These are phyloP conservation scores for Peromyscus maniculatus DNA, from an alignment of 2,113 vertebrate species.

Conservation along the genomic window DNA sequence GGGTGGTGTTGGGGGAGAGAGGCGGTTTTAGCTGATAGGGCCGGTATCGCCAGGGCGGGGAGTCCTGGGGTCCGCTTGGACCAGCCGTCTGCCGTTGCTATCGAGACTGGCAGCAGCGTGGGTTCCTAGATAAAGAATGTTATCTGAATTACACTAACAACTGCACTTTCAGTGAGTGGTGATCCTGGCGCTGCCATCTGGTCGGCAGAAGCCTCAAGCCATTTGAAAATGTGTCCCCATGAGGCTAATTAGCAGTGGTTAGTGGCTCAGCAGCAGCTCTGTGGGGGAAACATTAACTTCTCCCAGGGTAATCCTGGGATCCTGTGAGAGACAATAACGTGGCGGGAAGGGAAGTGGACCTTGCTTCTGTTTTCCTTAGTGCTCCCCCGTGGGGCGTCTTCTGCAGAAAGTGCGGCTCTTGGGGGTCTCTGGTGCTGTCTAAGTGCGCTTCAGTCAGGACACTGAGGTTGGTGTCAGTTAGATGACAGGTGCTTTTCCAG, in stretches of 20 bases:
- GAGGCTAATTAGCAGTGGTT: conserved; percentile 58
- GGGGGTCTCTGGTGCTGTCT: neutral
- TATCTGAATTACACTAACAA: neutral
- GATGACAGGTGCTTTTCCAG: neutral
- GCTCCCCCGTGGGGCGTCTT: neutral
- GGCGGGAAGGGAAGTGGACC: conserved; percentile 28
- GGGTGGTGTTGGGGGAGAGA: neutral
- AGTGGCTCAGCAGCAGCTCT: conserved; percentile 28
- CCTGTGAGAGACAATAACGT: neutral
- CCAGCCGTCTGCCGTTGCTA: accelerated
- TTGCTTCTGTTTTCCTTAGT: neutral
- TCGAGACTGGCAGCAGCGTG: accelerated
- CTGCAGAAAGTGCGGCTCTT: neutral
- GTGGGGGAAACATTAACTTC: neutral
- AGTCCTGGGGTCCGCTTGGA: accelerated
- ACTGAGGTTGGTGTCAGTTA: neutral
- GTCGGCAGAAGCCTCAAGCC: conserved; percentile 36
- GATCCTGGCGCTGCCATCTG: neutral
- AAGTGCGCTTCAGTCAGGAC: neutral
- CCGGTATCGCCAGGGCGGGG: neutral
- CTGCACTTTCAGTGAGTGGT: neutral
- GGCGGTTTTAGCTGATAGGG: neutral
- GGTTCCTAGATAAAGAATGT: neutral
- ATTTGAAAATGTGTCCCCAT: conserved; percentile 28
- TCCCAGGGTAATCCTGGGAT: neutral